These are phyloP conservation scores for Atlantisia rogersi DNA, from an alignment of 2,113 vertebrate species.

Conservation along the genomic window DNA sequence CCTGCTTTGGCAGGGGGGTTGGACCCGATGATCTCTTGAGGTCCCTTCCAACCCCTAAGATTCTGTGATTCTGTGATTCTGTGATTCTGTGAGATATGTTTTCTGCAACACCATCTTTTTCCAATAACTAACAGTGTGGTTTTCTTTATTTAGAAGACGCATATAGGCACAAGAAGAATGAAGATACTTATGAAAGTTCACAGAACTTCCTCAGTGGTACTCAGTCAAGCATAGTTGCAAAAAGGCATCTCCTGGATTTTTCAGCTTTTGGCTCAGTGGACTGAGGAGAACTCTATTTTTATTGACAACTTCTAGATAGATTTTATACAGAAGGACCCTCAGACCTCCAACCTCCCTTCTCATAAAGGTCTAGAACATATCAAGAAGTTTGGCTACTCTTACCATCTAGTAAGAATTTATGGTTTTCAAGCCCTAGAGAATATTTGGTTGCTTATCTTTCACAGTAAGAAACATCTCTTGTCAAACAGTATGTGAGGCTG, in stretches of 20 bases:
- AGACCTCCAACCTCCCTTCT: not conserved
- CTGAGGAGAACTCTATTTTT: not conserved
- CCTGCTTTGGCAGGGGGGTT: no score
- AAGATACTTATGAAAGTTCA: not conserved
- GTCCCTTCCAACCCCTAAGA: no score
- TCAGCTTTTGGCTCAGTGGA: not conserved
- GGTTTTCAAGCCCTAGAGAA: not conserved
- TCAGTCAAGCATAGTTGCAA: not conserved
- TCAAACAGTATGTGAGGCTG: not conserved
- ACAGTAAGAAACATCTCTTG: not conserved
- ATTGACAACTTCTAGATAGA: not conserved
- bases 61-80: no score
- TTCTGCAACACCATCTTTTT: not conserved
- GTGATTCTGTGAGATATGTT: not conserved
- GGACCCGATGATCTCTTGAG: no score
- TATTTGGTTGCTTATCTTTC: not conserved
- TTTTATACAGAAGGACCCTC: not conserved
- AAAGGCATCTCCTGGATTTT: not conserved
- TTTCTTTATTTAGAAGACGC: not conserved
- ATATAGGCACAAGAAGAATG: not conserved
- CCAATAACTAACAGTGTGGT: not conserved
- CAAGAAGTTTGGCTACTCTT: not conserved
- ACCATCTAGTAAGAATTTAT: not conserved
- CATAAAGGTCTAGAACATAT: not conserved
- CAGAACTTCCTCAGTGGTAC: not conserved